phyloP scores from a whole-genome alignment of 2,797 vertebrate species.

The Calcarius lapponicus region DNA sequence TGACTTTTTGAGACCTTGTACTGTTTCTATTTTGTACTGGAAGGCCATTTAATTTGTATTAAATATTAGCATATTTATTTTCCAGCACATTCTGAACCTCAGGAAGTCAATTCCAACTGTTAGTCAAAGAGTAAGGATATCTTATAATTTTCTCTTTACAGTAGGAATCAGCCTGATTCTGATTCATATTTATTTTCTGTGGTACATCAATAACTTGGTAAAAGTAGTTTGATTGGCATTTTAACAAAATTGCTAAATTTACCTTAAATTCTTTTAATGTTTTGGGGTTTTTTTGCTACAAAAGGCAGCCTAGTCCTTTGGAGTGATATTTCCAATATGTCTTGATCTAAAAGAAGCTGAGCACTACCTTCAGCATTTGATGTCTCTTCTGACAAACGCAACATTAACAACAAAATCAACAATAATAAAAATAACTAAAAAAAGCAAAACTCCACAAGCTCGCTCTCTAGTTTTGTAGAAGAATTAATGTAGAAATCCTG shows the following conservation, averaged over 20 bases:
- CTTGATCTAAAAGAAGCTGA: neutral
- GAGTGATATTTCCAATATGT: neutral
- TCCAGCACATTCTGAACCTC: slow-evolving; percentile 3
- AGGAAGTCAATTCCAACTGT: neutral
- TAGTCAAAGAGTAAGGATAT: neutral
- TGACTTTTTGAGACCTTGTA: slow-evolving; percentile 33
- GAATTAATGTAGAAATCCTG: neutral
- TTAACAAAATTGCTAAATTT: neutral
- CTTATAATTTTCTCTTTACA: neutral
- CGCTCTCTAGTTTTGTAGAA: neutral
- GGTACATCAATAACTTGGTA: neutral
- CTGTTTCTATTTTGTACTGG: neutral
- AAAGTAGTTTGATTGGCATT: neutral
- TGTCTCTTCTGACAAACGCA: neutral
- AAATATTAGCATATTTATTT: neutral
- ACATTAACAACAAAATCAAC: neutral
- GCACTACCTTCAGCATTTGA: neutral
- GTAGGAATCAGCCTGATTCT: neutral
- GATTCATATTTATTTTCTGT: neutral
- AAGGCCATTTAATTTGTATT: slow-evolving; percentile 46
- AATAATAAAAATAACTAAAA: neutral
- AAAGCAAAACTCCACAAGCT: neutral
- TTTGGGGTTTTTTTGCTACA: neutral
- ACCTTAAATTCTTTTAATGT: neutral
- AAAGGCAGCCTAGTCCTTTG: neutral